Evolutionary conservation across 1,140 invertebrate genomes (phyloP).

Genomic region (Calephelis virginiensis): DNA sequence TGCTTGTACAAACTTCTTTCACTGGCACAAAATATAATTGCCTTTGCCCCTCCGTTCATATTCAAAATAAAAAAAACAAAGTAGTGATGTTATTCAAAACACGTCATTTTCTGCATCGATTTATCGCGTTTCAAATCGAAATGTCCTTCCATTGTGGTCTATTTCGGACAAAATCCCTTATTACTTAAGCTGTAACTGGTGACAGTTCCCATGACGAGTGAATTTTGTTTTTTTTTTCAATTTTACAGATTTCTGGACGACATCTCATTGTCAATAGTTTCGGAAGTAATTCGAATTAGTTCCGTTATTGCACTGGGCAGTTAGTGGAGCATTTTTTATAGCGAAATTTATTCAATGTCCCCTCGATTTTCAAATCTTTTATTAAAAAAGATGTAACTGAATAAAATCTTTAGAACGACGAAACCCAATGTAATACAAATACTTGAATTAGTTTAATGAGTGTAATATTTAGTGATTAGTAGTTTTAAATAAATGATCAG

Average conservation of each 20-base stretch:
- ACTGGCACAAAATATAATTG: constrained; percentile 66
- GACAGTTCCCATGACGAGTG: constrained; percentile 72
- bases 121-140: constrained; percentile 58
- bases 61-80: constrained; percentile 44
- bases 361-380: constrained; percentile 21
- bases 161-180: constrained; percentile 55
- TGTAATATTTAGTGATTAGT: no score
- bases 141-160: constrained; percentile 47
- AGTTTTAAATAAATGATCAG: no score
- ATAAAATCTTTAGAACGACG: background rate
- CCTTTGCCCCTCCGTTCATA: constrained; percentile 50
- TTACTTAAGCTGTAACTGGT: constrained; percentile 59
- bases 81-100: constrained; percentile 66
- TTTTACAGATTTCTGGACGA: constrained; percentile 51
- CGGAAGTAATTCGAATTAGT: constrained; percentile 64
- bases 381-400: constrained; percentile 2
- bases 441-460: background rate
- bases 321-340: constrained; percentile 26
- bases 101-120: constrained; percentile 67
- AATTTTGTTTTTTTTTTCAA: constrained; percentile 58
- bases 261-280: constrained; percentile 49
- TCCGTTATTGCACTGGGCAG: constrained; percentile 40
- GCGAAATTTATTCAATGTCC: constrained; percentile 33
- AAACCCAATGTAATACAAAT: background rate
- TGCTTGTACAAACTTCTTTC: constrained; percentile 46